These are phyloP conservation scores for Opisthograptis luteolata DNA, from an alignment of 2,888 invertebrate genomes.

Conservation along the genomic window DNA sequence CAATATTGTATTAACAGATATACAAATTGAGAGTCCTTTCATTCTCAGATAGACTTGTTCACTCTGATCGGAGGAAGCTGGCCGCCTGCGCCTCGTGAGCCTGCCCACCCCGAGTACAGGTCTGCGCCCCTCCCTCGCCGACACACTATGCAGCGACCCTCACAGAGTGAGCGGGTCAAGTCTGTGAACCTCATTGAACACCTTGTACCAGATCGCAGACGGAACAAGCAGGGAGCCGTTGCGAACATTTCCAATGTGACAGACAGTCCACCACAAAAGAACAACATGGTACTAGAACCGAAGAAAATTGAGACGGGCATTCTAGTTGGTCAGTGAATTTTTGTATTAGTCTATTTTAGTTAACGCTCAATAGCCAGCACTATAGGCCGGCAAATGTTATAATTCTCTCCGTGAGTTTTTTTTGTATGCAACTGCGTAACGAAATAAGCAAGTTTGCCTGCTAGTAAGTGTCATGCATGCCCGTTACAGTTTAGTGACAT, in stretches of 20 bases:
- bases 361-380: no score
- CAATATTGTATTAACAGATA: no score
- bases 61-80: constrained; percentile 78
- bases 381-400: no score
- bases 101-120: constrained; percentile 66
- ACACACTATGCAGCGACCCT: constrained; percentile 70
- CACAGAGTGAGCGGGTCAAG: constrained; percentile 80
- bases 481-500: no score
- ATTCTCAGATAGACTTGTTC: constrained; percentile 70
- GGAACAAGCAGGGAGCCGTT: constrained; percentile 50
- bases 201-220: constrained; percentile 71
- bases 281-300: constrained; percentile 75
- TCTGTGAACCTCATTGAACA: constrained; percentile 85
- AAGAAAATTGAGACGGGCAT: constrained; percentile 78
- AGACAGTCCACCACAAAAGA: constrained; percentile 44
- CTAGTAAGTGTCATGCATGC: no score
- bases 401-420: no score
- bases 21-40: constrained; percentile 1
- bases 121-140: constrained; percentile 53
- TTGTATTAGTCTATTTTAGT: no score
- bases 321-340: constrained; percentile 63
- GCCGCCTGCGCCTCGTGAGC: constrained; percentile 74
- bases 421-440: no score
- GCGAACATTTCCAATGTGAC: constrained; percentile 40
- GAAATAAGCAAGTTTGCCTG: no score